Conservation (phyloP, 2,797 vertebrate species). For the Argyrosomus regius region DNA sequence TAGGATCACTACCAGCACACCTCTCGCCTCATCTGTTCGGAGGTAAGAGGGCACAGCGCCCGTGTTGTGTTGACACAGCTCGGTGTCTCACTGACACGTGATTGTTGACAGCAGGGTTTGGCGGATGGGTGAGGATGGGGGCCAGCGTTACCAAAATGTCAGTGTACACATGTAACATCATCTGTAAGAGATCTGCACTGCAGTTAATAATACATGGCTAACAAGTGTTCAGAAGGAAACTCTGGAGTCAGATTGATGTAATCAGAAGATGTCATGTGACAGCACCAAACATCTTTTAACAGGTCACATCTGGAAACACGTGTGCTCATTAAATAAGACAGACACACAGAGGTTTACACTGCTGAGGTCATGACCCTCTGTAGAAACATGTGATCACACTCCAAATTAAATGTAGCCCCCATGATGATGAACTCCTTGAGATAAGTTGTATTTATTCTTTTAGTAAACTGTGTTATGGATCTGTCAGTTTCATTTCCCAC, state of each 20-base stretch:
- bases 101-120: not conserved
- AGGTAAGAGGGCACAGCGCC: conserved; percentile 83
- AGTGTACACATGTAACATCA: not conserved
- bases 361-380: not conserved
- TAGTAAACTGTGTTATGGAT: not conserved
- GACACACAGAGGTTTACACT: not conserved
- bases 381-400: not conserved
- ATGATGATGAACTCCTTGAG: too few relatives aligned
- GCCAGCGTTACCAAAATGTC: not conserved
- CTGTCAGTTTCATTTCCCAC: not conserved
- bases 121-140: not conserved
- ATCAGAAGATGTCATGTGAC: not conserved
- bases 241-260: not conserved
- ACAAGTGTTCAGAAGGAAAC: not conserved
- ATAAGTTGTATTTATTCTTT: not conserved
- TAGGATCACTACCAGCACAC: conserved; percentile 93
- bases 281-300: not conserved
- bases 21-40: conserved; percentile 95
- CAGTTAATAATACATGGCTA: not conserved
- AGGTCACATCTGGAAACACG: not conserved
- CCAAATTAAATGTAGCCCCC: too few relatives aligned
- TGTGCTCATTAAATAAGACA: not conserved
- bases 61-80: not conserved
- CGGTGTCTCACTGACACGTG: conserved; percentile 16
- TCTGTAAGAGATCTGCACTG: not conserved